These are phyloP conservation scores for Molossus molossus DNA, from an alignment of 2,797 vertebrate genomes.

Conservation along the genomic window DNA sequence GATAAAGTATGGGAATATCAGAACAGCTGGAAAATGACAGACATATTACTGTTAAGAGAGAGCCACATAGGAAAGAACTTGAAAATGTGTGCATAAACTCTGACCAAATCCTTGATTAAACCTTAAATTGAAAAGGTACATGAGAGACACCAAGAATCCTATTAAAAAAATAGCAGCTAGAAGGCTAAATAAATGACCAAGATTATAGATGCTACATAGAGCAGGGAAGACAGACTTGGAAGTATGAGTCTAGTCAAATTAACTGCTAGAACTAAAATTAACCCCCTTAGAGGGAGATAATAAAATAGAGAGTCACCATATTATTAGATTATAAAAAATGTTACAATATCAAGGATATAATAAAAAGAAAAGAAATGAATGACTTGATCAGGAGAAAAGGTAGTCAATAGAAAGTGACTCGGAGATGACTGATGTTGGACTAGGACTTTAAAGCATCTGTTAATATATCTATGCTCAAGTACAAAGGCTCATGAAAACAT, in stretches of 20 bases:
- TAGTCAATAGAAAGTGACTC: not conserved
- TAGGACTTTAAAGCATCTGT: not conserved
- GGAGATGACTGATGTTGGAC: not conserved
- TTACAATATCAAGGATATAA: not conserved
- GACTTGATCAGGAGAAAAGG: not conserved
- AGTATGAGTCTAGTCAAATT: not conserved
- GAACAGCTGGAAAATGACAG: not conserved
- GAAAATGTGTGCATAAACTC: not conserved
- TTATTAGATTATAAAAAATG: not conserved
- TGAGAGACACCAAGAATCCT: not conserved
- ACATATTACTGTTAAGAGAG: not conserved
- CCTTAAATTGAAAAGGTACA: not conserved
- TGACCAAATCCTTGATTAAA: not conserved
- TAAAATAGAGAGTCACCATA: not conserved
- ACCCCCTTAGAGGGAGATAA: not conserved
- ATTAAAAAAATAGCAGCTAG: not conserved
- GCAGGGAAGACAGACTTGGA: not conserved
- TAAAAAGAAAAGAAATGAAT: not conserved
- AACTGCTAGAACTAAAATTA: not conserved
- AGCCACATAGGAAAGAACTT: not conserved
- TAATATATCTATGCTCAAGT: not conserved
- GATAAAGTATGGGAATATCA: not conserved
- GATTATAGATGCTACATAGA: not conserved
- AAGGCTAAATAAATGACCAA: not conserved
- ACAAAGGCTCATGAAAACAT: slow-evolving; percentile 4